These are phyloP conservation scores for Pangasius sanitwongsei DNA, from an alignment of 2,797 vertebrate genomes.

Conservation along the genomic window DNA sequence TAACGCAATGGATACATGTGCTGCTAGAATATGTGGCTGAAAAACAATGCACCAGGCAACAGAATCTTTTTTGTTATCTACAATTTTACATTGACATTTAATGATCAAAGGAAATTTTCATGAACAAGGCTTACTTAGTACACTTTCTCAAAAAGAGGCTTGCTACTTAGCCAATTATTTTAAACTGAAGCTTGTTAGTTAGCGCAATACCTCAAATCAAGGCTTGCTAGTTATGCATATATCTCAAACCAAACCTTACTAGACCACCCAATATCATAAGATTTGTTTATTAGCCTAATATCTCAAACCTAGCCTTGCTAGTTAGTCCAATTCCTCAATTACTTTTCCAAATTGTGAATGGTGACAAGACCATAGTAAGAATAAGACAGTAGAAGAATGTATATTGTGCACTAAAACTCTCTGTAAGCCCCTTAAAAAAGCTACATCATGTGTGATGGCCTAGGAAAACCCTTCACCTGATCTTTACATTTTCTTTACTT, in stretches of 20 bases:
- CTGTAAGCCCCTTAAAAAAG: not conserved
- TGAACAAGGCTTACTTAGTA: not conserved
- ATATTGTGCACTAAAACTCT: not conserved
- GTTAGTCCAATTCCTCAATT: not conserved
- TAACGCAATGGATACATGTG: not conserved
- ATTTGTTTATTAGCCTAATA: not conserved
- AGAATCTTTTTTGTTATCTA: not conserved
- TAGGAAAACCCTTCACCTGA: not conserved
- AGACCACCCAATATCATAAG: not conserved
- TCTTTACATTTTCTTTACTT: not conserved
- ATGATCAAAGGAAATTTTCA: not conserved
- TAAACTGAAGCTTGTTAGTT: not conserved
- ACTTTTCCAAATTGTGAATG: not conserved
- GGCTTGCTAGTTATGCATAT: not conserved
- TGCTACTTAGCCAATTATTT: not conserved
- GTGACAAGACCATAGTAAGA: not conserved
- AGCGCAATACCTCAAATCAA: not conserved
- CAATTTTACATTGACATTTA: not conserved
- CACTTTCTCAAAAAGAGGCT: not conserved
- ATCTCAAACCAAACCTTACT: not conserved
- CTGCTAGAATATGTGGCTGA: not conserved
- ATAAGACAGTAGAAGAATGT: not conserved
- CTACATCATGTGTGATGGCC: not conserved
- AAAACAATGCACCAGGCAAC: not conserved
- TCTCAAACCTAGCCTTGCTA: not conserved